Conservation (phyloP, 1,140 invertebrate genomes). For the Sarcophaga peregrina region DNA sequence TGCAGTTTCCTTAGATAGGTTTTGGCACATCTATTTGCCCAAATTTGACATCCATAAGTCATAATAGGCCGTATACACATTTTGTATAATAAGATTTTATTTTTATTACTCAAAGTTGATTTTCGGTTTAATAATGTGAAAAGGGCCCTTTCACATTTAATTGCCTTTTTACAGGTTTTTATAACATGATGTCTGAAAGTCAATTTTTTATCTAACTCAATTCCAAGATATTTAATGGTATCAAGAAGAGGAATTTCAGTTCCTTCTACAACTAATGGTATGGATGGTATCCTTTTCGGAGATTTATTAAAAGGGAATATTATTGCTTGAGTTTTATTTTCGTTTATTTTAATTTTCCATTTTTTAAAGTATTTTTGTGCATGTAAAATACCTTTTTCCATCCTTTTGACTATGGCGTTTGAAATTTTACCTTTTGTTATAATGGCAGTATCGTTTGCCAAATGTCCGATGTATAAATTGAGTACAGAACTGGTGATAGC, state of each 20-base stretch:
- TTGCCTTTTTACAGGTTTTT: not conserved
- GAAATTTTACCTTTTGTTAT: not conserved
- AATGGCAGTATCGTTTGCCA: not conserved
- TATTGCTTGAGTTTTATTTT: not conserved
- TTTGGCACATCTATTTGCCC: too few species aligned
- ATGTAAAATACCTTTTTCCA: not conserved
- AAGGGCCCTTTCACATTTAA: too few species aligned
- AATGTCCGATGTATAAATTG: too few species aligned
- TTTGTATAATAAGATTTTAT: not conserved
- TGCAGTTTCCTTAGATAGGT: not conserved
- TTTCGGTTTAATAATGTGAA: not conserved
- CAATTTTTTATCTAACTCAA: not conserved
- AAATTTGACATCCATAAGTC: too few species aligned
- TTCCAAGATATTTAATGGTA: not conserved
- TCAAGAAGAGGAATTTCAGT: not conserved
- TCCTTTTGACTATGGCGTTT: not conserved
- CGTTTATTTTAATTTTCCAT: not conserved
- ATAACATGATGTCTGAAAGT: not conserved
- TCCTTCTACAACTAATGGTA: too few species aligned
- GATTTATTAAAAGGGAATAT: not conserved
- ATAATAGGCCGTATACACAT: not conserved
- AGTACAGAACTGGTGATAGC: too few species aligned
- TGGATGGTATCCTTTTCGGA: not conserved
- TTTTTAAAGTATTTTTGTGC: not conserved
- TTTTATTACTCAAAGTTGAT: not conserved